A percentile compares a stretch with the other conserved stretches of the same genome.
Conservation (phyloP, 2,797 vertebrate genomes). For the Tarsius wallacei region DNA sequence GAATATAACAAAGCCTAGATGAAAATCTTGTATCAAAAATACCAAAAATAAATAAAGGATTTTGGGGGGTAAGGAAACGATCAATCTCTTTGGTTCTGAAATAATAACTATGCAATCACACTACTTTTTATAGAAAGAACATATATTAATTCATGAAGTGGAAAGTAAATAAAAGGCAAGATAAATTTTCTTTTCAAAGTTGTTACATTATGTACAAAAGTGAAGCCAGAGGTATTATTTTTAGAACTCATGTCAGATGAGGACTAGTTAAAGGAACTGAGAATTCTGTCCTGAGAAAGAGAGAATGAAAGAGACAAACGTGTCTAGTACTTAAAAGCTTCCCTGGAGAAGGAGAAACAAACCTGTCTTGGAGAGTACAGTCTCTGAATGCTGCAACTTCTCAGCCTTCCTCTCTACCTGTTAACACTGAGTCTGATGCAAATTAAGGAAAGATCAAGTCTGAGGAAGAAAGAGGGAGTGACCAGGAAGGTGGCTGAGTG, state of each 20-base stretch:
- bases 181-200: constrained; percentile 5
- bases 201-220: not conserved
- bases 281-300: constrained; percentile 8
- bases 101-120: constrained; percentile 44
- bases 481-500: not conserved
- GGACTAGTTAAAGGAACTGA: not conserved
- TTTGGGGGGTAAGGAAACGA: not conserved
- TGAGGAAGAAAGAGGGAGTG: not conserved
- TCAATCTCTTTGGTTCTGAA: not conserved
- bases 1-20: not conserved
- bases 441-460: not conserved
- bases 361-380: not conserved
- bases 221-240: not conserved
- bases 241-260: constrained; percentile 9
- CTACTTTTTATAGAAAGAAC: not conserved
- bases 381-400: not conserved
- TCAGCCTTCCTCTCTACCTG: not conserved
- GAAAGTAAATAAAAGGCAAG: constrained; percentile 30
- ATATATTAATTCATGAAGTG: not conserved
- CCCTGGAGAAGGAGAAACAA: not conserved
- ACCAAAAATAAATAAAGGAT: not conserved
- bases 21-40: constrained; percentile 43
- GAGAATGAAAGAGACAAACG: not conserved
- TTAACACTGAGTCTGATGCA: not conserved
- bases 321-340: not conserved